Conservation (phyloP, 2,888 invertebrate species). For the Himalopsyche japonica region DNA sequence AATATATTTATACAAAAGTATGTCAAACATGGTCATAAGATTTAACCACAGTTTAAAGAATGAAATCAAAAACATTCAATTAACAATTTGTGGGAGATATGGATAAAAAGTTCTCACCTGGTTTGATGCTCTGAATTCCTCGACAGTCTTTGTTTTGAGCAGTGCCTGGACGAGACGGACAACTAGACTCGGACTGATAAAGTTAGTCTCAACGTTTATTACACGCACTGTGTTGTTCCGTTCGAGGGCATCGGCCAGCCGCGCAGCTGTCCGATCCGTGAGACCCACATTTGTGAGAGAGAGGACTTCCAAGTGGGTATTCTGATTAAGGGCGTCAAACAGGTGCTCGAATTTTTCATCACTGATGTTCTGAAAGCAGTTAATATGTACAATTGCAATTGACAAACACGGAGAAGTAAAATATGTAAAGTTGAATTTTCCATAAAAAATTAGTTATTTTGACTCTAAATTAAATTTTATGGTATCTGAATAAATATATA, state of each 20-base stretch:
- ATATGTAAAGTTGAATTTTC: too few species aligned
- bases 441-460: too few species aligned
- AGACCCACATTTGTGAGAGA: conserved; percentile 93
- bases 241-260: conserved; percentile 81
- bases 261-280: conserved; percentile 82
- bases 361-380: conserved; percentile 79
- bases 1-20: too few species aligned
- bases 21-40: too few species aligned
- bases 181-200: conserved; percentile 87
- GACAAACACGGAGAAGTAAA: not conserved
- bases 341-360: conserved; percentile 91
- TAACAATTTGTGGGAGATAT: not conserved
- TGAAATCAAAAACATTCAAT: too few species aligned
- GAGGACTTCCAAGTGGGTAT: conserved; percentile 89
- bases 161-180: conserved; percentile 85
- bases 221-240: conserved; percentile 80
- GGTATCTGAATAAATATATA: too few species aligned
- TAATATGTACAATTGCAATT: not conserved
- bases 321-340: conserved; percentile 84
- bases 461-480: too few species aligned
- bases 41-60: too few species aligned
- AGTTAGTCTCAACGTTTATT: conserved; percentile 95
- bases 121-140: conserved; percentile 96
- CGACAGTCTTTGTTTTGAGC: conserved; percentile 81
- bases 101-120: conserved; percentile 67